phyloP scores from a whole-genome alignment of 2,113 vertebrate genomes.

The Epinephelus fuscoguttatus region DNA sequence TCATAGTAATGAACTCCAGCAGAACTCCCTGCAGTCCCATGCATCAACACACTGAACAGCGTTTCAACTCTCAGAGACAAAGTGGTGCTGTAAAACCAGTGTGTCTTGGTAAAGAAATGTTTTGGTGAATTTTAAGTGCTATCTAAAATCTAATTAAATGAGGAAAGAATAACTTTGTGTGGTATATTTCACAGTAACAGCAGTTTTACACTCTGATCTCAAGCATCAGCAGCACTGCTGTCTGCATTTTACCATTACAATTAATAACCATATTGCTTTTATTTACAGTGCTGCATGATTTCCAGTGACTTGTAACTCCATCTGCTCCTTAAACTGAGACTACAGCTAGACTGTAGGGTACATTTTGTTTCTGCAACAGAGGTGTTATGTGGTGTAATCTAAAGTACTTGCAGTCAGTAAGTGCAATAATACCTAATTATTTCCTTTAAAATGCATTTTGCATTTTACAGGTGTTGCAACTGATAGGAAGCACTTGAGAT shows the following conservation, averaged over 20 bases:
- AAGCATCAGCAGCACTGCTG: neutral
- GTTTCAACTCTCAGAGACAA: constrained; percentile 41
- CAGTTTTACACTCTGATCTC: neutral
- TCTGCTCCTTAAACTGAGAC: neutral
- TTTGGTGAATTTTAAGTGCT: constrained; percentile 38
- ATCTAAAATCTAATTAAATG: constrained; percentile 47
- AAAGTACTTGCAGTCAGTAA: neutral
- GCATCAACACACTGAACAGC: constrained; percentile 41
- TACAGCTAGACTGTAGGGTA: neutral
- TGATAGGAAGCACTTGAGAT: neutral
- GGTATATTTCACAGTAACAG: constrained; percentile 20
- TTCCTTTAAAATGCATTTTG: too few species aligned
- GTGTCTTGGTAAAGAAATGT: constrained; percentile 13
- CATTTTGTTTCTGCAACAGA: neutral
- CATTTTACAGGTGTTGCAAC: neutral
- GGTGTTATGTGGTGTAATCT: neutral
- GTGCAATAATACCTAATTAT: neutral
- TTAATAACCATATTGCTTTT: neutral
- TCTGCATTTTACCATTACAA: neutral
- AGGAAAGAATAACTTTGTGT: neutral
- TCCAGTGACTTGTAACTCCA: neutral
- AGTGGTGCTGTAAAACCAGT: constrained; percentile 41
- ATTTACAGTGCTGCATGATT: neutral
- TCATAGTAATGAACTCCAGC: constrained; percentile 74
- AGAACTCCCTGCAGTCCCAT: constrained; percentile 57